Conservation (phyloP, 2,888 invertebrate genomes). For the Barypeithes pellucidus region DNA sequence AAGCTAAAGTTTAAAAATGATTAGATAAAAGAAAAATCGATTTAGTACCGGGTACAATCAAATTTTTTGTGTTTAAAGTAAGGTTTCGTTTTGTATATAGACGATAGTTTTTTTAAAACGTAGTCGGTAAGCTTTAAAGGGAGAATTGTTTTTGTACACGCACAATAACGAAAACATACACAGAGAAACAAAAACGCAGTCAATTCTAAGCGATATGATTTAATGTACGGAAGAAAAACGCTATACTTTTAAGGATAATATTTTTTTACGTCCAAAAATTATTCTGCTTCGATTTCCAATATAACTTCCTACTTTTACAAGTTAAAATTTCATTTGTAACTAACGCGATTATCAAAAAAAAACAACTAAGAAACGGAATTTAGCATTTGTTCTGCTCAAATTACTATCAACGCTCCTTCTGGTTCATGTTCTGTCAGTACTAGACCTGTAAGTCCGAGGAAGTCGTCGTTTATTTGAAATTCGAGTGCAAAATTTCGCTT, state of each 20-base stretch:
- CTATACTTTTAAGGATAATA: constrained; percentile 12
- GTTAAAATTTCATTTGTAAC: not conserved
- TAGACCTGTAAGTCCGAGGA: not conserved
- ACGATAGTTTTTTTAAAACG: not conserved
- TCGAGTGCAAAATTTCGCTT: constrained; percentile 18
- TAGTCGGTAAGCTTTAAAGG: not conserved
- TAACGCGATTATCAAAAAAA: too few relatives aligned
- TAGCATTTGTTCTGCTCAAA: not conserved
- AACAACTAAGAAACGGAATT: not conserved
- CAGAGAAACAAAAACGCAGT: constrained; percentile 3
- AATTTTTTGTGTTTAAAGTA: constrained; percentile 45
- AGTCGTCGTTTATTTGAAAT: not conserved
- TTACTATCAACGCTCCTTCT: not conserved
- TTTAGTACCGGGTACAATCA: constrained; percentile 55
- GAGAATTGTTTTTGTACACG: not conserved
- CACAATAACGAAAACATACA: constrained; percentile 11
- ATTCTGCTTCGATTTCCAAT: not conserved
- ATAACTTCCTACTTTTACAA: not conserved
- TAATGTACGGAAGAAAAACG: not conserved
- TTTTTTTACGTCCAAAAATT: not conserved
- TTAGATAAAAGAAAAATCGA: constrained; percentile 32
- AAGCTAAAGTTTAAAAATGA: constrained; percentile 59
- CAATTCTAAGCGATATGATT: constrained; percentile 8
- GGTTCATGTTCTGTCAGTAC: not conserved
- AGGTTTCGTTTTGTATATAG: constrained; percentile 24